These are phyloP conservation scores for Aphyosemion australe DNA, from an alignment of 2,113 vertebrate species.

Conservation along the genomic window DNA sequence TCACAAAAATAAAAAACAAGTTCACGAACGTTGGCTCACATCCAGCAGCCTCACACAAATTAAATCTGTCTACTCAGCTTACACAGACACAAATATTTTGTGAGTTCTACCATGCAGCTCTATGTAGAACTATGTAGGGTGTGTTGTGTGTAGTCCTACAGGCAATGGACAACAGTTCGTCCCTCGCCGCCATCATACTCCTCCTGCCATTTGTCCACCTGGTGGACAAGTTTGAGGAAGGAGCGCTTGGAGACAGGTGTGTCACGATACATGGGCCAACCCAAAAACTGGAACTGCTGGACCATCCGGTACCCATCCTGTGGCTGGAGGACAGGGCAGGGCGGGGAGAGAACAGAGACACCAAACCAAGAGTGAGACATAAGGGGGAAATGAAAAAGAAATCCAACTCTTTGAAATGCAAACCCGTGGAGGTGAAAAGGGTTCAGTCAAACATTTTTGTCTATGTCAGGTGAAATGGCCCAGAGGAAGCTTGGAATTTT, in stretches of 20 bases:
- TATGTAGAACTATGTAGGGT: not conserved
- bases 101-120: too few relatives aligned
- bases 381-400: constrained; percentile 25
- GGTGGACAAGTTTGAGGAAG: constrained; percentile 94
- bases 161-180: constrained; percentile 93
- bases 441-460: constrained; percentile 49
- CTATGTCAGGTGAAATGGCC: constrained; percentile 40
- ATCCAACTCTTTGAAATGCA: constrained; percentile 20
- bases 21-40: too few relatives aligned
- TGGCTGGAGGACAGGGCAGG: constrained; percentile 75
- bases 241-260: constrained; percentile 93
- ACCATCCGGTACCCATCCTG: constrained; percentile 97
- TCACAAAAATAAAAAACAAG: too few relatives aligned
- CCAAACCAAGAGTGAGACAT: constrained; percentile 8
- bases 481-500: too few relatives aligned
- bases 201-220: constrained; percentile 97
- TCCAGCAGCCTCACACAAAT: too few relatives aligned
- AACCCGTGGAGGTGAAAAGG: constrained; percentile 28
- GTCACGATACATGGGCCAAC: constrained; percentile 96
- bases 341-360: fast-evolving
- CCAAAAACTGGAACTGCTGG: constrained; percentile 98
- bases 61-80: too few relatives aligned
- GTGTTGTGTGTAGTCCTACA: constrained; percentile 75
- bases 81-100: too few relatives aligned
- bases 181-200: constrained; percentile 95